Evolutionary conservation across 2,113 vertebrate genomes (phyloP).

Genomic region (Poeciliopsis occidentalis): DNA sequence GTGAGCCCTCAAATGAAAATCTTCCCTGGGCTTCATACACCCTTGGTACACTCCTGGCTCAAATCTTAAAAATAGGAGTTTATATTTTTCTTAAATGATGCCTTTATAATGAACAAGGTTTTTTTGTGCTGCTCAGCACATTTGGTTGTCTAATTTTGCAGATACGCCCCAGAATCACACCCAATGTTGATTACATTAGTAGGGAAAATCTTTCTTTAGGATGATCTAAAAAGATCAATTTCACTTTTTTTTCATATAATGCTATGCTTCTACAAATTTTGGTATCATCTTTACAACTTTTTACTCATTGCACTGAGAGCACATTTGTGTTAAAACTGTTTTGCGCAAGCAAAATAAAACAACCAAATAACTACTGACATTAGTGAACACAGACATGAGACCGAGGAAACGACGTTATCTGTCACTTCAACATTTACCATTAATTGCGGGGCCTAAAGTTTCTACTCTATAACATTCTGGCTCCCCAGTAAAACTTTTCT

Average conservation of each 20-base stretch:
- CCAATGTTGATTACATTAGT: not conserved
- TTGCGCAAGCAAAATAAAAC: not conserved
- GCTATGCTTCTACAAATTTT: not conserved
- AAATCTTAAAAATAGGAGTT: not conserved
- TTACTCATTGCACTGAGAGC: not conserved
- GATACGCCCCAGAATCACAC: not conserved
- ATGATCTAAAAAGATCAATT: not conserved
- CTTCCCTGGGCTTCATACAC: not conserved
- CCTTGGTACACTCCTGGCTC: not conserved
- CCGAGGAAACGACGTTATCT: too few relatives aligned
- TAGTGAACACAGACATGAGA: too few relatives aligned
- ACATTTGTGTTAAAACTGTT: not conserved
- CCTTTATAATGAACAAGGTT: not conserved
- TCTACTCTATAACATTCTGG: not conserved
- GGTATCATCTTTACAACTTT: not conserved
- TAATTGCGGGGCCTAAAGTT: not conserved
- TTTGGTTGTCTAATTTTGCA: not conserved
- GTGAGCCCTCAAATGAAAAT: not conserved
- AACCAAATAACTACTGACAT: not conserved
- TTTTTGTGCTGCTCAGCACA: not conserved
- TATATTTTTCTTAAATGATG: not conserved
- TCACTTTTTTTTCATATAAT: not conserved
- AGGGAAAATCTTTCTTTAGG: rapidly evolving
- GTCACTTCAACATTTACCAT: too few relatives aligned
- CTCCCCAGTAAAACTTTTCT: not conserved